phyloP scores from a whole-genome alignment of 2,888 invertebrate species.

The Acronicta leporina region DNA sequence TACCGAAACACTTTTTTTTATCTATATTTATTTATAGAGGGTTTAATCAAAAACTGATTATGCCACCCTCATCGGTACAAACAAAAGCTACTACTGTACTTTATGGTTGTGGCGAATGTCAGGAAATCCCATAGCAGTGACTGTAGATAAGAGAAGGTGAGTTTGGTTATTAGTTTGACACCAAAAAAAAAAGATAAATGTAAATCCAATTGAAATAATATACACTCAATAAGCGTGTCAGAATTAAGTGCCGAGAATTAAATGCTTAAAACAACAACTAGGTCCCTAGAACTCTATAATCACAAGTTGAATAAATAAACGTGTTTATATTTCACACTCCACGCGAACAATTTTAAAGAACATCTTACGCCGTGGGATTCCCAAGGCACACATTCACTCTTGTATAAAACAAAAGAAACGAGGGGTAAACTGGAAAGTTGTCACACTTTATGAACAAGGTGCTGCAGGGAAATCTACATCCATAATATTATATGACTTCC shows the following conservation, averaged over 20 bases:
- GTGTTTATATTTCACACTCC: constrained; percentile 43
- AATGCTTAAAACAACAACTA: constrained; percentile 6
- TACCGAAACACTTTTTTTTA: no score
- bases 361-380: constrained; percentile 38
- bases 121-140: no score
- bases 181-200: no score
- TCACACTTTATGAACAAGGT: constrained; percentile 56
- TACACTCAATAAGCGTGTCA: no score
- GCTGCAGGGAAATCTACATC: constrained; percentile 43
- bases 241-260: background rate
- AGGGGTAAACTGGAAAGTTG: constrained; percentile 55
- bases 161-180: no score
- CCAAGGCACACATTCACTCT: constrained; percentile 55
- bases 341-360: constrained; percentile 50
- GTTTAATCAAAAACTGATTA: no score
- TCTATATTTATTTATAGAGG: no score
- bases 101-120: no score
- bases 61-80: no score
- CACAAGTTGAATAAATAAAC: constrained; percentile 52
- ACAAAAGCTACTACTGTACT: no score
- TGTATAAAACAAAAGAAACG: constrained; percentile 57
- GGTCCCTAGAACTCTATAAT: constrained; percentile 32
- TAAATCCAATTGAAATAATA: no score
- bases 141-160: no score
- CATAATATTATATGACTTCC: constrained; percentile 4